A percentile compares a stretch with the other conserved stretches of the same genome.
These are phyloP conservation scores for Spondyliosoma cantharus DNA, from an alignment of 2,797 vertebrate species.

Conservation along the genomic window DNA sequence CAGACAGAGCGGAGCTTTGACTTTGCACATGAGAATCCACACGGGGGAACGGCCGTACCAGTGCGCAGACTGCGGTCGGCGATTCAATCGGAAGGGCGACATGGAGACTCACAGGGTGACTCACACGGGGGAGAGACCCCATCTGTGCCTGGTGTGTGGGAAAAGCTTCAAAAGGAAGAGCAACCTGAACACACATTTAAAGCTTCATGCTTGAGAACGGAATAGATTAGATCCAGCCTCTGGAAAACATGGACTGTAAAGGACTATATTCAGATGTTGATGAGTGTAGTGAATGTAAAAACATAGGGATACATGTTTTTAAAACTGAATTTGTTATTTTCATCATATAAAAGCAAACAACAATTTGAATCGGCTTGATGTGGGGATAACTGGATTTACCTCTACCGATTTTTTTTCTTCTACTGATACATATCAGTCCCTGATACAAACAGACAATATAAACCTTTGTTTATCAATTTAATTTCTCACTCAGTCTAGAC, in stretches of 20 bases:
- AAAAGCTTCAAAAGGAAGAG: constrained; percentile 37
- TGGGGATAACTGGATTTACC: neutral
- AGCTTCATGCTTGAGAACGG: constrained; percentile 15
- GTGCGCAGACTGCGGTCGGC: constrained; percentile 35
- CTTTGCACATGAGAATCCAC: constrained; percentile 45
- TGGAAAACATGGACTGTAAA: neutral
- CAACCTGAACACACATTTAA: constrained; percentile 38
- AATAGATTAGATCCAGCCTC: neutral
- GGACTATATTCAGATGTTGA: neutral
- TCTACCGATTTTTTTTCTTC: neutral
- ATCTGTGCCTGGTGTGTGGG: constrained; percentile 29
- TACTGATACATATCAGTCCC: too few relatives aligned
- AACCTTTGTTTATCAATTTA: neutral
- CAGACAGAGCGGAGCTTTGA: constrained; percentile 38
- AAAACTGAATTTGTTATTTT: neutral
- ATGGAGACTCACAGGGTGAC: constrained; percentile 44
- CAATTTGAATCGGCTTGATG: neutral
- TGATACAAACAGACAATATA: too few relatives aligned
- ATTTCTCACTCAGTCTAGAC: neutral
- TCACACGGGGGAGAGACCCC: constrained; percentile 38
- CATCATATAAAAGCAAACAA: neutral
- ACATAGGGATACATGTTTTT: too few relatives aligned
- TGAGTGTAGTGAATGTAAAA: neutral
- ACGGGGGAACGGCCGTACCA: constrained; percentile 41
- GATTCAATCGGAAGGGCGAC: constrained; percentile 41